Conservation (phyloP, 1,140 invertebrate species). For the Drosophila suzukii region DNA sequence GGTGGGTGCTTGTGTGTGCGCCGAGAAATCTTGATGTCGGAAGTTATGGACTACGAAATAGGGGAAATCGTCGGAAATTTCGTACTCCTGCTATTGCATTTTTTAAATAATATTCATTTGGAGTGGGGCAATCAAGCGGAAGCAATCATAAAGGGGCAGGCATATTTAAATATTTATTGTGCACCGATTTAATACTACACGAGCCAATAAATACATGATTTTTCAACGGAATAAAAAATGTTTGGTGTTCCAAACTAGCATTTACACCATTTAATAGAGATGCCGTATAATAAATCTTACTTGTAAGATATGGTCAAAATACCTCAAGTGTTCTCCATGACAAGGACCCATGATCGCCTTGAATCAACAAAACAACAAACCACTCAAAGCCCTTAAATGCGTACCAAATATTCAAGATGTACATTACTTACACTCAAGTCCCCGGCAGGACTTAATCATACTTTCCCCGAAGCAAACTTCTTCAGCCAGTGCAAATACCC, state of each 20-base stretch:
- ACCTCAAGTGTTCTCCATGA: neutral
- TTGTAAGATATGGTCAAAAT: neutral
- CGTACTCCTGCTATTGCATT: slow-evolving; percentile 14
- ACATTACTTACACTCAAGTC: slow-evolving; percentile 18
- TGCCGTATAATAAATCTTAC: too few relatives aligned
- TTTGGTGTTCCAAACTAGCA: too few relatives aligned
- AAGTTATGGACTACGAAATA: slow-evolving; percentile 63
- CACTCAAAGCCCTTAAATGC: slow-evolving; percentile 10
- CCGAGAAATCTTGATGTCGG: slow-evolving; percentile 43
- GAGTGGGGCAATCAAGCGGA: slow-evolving; percentile 13
- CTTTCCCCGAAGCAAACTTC: slow-evolving; percentile 25
- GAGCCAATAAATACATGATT: neutral
- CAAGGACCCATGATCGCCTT: neutral
- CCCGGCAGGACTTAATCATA: slow-evolving; percentile 31
- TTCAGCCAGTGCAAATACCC: slow-evolving; percentile 25
- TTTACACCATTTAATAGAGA: too few relatives aligned
- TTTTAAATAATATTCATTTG: slow-evolving; percentile 29
- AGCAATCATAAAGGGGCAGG: slow-evolving; percentile 3
- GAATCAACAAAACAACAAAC: neutral
- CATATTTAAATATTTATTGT: slow-evolving; percentile 18
- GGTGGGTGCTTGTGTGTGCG: slow-evolving; percentile 21
- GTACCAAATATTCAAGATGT: slow-evolving; percentile 14
- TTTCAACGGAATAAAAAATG: neutral
- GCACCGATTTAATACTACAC: neutral
- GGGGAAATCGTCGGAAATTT: slow-evolving; percentile 26